These are phyloP conservation scores for Asarcornis scutulata DNA, from an alignment of 2,113 vertebrate species.

Conservation along the genomic window DNA sequence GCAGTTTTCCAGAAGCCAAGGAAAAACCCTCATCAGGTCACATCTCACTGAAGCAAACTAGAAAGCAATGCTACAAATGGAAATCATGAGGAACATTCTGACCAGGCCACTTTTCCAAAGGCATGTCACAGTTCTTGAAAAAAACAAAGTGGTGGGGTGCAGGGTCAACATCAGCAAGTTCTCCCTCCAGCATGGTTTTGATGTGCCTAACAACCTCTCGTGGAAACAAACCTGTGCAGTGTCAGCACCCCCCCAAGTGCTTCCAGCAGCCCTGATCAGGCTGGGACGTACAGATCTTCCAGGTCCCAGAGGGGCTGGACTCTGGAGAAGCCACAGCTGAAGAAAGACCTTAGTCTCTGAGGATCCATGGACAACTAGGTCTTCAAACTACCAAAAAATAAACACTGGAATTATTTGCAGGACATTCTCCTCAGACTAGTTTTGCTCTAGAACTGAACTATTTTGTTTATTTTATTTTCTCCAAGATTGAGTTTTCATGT, in stretches of 20 bases:
- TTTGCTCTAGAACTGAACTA: not conserved
- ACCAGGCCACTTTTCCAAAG: not conserved
- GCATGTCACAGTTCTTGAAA: not conserved
- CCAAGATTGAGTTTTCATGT: not conserved
- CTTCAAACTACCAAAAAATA: not conserved
- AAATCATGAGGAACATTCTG: not conserved
- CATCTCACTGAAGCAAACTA: not conserved
- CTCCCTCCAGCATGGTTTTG: not conserved
- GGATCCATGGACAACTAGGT: not conserved
- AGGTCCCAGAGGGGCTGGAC: not conserved
- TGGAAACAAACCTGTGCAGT: accelerated
- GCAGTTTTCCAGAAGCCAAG: not conserved
- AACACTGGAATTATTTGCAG: not conserved
- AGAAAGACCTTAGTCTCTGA: not conserved
- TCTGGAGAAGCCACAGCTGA: not conserved
- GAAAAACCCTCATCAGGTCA: not conserved
- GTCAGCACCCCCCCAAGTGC: not conserved
- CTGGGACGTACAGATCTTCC: not conserved
- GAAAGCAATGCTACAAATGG: not conserved
- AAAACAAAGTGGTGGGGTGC: not conserved
- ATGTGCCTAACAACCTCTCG: not conserved
- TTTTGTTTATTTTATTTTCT: not conserved
- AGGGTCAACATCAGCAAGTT: not conserved
- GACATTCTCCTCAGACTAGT: not conserved
- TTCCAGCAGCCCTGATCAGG: not conserved